phyloP scores from a whole-genome alignment of 2,113 vertebrate genomes.

The Nyctereutes procyonoides region DNA sequence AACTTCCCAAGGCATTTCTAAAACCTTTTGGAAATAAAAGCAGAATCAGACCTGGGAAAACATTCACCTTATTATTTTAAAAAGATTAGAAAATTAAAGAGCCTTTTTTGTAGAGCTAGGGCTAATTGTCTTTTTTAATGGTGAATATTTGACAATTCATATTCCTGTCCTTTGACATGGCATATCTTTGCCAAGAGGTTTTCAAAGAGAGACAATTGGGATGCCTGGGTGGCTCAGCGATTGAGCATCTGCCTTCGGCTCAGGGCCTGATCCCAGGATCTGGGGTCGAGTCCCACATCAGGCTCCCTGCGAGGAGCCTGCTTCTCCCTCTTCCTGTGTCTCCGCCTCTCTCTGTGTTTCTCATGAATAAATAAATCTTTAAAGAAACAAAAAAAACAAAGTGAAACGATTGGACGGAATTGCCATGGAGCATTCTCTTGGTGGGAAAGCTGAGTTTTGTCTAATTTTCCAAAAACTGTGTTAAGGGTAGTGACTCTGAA shows the following conservation, averaged over 20 bases:
- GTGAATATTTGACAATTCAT: neutral
- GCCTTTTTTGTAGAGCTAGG: neutral
- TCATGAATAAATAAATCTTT: no score
- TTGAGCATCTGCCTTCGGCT: no score
- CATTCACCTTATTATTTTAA: neutral
- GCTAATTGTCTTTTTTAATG: neutral
- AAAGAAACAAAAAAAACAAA: neutral
- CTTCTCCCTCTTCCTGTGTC: no score
- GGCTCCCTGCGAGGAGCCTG: no score
- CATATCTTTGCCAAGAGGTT: neutral
- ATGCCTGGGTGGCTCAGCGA: no score
- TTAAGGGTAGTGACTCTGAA: neutral
- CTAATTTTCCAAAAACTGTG: neutral
- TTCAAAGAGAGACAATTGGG: neutral
- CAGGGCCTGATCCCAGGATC: no score
- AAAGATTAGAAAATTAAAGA: conserved; percentile 1
- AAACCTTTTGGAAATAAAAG: conserved; percentile 45
- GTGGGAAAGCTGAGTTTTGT: neutral
- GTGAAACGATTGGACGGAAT: neutral
- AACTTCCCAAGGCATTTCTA: neutral
- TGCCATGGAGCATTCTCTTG: neutral
- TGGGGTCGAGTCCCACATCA: no score
- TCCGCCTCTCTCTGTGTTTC: no score
- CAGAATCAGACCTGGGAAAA: neutral
- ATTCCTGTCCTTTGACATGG: neutral